These are phyloP conservation scores for Holacanthella duospinosa DNA, from an alignment of 2,888 invertebrate genomes.

Conservation along the genomic window DNA sequence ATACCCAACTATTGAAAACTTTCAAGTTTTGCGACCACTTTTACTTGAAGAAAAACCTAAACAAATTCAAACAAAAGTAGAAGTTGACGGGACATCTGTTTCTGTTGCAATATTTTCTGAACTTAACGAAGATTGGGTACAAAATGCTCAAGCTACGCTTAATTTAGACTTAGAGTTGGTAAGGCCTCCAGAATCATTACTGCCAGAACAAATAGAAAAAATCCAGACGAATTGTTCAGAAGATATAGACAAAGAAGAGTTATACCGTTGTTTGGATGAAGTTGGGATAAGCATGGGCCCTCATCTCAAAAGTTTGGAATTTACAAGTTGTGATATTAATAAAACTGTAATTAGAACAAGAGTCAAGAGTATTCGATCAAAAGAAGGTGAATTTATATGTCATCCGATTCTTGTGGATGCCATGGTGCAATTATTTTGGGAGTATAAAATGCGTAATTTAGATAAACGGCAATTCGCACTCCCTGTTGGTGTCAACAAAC, in stretches of 20 bases:
- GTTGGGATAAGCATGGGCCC: neutral
- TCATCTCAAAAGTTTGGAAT: neutral
- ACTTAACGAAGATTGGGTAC: neutral
- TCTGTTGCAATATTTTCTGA: neutral
- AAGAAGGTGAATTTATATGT: conserved; percentile 11
- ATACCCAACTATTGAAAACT: neutral
- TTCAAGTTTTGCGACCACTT: neutral
- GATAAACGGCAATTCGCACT: neutral
- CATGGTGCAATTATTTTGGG: conserved; percentile 19
- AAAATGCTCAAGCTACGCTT: neutral
- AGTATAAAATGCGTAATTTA: neutral
- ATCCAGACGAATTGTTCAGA: neutral
- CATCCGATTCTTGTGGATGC: conserved; percentile 23
- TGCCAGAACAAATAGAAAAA: neutral
- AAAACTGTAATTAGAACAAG: too few species aligned
- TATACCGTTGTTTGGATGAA: neutral
- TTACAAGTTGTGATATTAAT: too few species aligned
- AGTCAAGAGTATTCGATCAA: too few species aligned
- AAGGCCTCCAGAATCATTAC: too few species aligned
- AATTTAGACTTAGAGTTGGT: neutral
- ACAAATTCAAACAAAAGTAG: neutral
- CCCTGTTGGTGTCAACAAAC: neutral
- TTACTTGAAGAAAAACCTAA: neutral
- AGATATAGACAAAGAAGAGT: neutral
- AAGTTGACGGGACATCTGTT: neutral